Conservation (phyloP, 2,797 vertebrate species). For the Molossus alvarezi region DNA sequence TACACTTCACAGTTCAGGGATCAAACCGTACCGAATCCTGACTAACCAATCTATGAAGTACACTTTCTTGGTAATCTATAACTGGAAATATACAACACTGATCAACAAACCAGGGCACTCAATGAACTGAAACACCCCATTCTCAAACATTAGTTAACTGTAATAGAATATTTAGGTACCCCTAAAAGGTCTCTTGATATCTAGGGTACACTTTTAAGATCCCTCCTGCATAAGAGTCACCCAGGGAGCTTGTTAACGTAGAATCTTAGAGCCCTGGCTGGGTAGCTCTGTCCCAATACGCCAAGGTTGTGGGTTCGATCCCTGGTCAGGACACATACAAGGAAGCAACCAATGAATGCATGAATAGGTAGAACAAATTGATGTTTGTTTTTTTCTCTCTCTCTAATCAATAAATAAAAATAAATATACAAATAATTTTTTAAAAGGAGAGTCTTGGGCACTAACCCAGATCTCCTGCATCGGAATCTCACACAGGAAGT, state of each 20-base stretch:
- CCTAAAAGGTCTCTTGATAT: not conserved
- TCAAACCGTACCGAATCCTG: not conserved
- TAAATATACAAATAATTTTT: not conserved
- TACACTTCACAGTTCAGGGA: not conserved
- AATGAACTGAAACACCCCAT: not conserved
- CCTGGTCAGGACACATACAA: not conserved
- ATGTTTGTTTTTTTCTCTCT: not conserved
- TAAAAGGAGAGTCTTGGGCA: conserved; percentile 17
- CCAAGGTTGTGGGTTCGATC: not conserved
- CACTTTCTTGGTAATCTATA: not conserved
- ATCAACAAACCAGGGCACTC: not conserved
- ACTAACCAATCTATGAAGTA: not conserved
- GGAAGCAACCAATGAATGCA: not conserved
- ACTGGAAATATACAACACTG: not conserved
- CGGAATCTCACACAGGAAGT: not conserved
- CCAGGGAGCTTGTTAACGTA: not conserved
- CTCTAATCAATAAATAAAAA: not conserved
- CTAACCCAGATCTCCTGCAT: not conserved
- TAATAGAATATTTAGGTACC: not conserved
- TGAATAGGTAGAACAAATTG: too few species aligned
- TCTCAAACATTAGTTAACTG: conserved; percentile 6
- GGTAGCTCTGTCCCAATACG: not conserved
- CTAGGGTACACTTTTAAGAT: not conserved
- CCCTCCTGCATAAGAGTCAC: not conserved
- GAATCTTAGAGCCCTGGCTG: not conserved